Evolutionary conservation across 2,113 vertebrate genomes (phyloP).

Genomic region (Vanacampus margaritifer): DNA sequence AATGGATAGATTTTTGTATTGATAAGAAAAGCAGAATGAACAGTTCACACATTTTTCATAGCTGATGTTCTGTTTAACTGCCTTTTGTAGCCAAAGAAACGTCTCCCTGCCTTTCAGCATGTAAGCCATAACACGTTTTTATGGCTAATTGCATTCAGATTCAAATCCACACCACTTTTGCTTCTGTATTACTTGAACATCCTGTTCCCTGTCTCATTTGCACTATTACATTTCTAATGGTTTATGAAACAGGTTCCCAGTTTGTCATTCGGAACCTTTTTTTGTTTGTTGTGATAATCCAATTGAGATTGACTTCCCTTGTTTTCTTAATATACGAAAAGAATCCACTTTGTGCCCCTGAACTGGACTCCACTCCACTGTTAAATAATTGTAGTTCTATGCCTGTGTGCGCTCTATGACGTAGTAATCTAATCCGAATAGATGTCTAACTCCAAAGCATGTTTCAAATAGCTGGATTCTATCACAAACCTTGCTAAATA

Average conservation of each 20-base stretch:
- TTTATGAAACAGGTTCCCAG: slow-evolving; percentile 42
- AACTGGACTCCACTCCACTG: slow-evolving; percentile 55
- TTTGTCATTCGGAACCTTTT: slow-evolving; percentile 15
- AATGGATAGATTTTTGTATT: slow-evolving; percentile 38
- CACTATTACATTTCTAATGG: slow-evolving; percentile 66
- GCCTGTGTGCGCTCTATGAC: slow-evolving; percentile 38
- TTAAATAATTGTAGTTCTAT: slow-evolving; percentile 35
- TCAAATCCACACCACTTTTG: slow-evolving; percentile 49
- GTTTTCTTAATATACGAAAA: slow-evolving; percentile 28
- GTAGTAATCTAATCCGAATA: slow-evolving; percentile 51
- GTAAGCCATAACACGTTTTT: slow-evolving; percentile 54
- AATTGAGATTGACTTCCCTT: slow-evolving; percentile 19
- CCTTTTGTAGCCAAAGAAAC: slow-evolving; percentile 62
- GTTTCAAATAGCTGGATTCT: slow-evolving; percentile 98
- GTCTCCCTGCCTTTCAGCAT: slow-evolving; percentile 29
- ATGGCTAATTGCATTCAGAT: slow-evolving; percentile 5
- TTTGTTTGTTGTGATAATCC: slow-evolving; percentile 32
- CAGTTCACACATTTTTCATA: slow-evolving; percentile 21
- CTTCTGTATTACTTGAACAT: slow-evolving; percentile 81
- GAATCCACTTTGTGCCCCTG: slow-evolving; percentile 26
- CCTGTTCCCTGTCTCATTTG: slow-evolving; percentile 82
- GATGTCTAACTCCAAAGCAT: slow-evolving; percentile 64
- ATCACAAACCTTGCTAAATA: slow-evolving; percentile 86
- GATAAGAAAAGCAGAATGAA: slow-evolving; percentile 13
- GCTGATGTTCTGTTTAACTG: slow-evolving; percentile 20